phyloP scores from a whole-genome alignment of 2,797 vertebrate genomes.

The Bradypus variegatus region DNA sequence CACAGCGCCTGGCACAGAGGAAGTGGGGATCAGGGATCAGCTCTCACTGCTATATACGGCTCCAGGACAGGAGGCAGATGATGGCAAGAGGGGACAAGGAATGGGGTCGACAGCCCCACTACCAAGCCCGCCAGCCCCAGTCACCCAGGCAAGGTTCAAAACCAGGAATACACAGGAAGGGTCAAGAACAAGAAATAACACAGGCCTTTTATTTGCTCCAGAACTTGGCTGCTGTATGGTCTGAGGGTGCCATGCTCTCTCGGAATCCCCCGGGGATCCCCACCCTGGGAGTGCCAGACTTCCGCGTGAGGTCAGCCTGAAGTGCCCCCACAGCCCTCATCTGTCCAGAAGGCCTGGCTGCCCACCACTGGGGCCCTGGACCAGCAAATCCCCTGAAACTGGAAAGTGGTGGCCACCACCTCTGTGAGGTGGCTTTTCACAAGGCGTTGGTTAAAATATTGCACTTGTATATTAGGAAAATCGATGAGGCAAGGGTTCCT shows the following conservation, averaged over 20 bases:
- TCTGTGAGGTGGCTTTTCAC: constrained; percentile 66
- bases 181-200: constrained; percentile 46
- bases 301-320: neutral
- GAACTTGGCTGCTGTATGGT: constrained; percentile 55
- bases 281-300: neutral
- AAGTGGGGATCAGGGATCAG: fast-evolving
- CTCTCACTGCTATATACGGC: fast-evolving
- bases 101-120: fast-evolving
- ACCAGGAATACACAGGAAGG: neutral
- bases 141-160: neutral
- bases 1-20: neutral
- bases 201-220: constrained; percentile 77
- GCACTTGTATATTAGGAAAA: constrained; percentile 87
- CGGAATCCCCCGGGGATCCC: neutral
- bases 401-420: constrained; percentile 53
- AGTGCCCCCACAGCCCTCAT: neutral
- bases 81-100: neutral
- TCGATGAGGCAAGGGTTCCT: constrained; percentile 72
- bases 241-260: constrained; percentile 40
- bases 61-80: neutral
- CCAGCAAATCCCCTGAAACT: constrained; percentile 56
- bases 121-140: neutral
- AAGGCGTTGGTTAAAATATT: constrained; percentile 83
- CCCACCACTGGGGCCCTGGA: constrained; percentile 76
- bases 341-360: constrained; percentile 80